Evolutionary conservation across 2,888 invertebrate species (phyloP), one percentile per base, ranked within the genome.

Genomic region (Lottia scabra): DNA sequence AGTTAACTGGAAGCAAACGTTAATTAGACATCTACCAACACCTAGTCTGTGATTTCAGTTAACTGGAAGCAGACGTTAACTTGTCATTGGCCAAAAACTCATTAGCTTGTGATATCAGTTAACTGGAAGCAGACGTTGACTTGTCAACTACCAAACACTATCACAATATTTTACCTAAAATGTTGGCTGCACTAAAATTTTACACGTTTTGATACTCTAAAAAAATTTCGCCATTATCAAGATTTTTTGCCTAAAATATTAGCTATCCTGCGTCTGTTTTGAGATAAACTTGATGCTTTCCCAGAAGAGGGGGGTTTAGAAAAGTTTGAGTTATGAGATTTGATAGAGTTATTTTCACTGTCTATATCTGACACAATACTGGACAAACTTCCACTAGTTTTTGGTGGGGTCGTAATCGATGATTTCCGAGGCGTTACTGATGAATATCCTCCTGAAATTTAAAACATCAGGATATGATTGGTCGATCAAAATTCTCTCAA

Each of bases 181-280:
- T 81, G 8, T 80, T 78, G 15, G 84, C 83, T 27, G 84, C 84
- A 66, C 85, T 76, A n/a, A n/a, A n/a, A n/a, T n/a, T n/a, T n/a
- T n/a, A n/a, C n/a, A n/a, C n/a, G n/a, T n/a, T n/a, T n/a, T n/a
- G n/a, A n/a, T n/a, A n/a, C n/a, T n/a, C n/a, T n/a, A n/a, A n/a
- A n/a, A n/a, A n/a, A n/a, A n/a, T n/a, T 30, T 2, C 30, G 63
- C 77, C 77, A 45, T 84, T 75, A 62, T 66, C 70, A 72, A n/a
- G 71, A 78, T 65, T 81, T 82, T 46, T 81, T 76, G 10, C 84
- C 85, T 27, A 84, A 74, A 44, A 84, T 81, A 12, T 80, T 78
- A 16, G 84, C 83, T 27, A 85, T 85, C 67, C 85, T 76, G 63
- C 77, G 77, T 46, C 84, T 75, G 68, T 80, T 85, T 45, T 83